A percentile compares a stretch with the other conserved stretches of the same genome.
These are phyloP conservation scores for Champsocephalus gunnari DNA, from an alignment of 2,797 vertebrate species.

Conservation along the genomic window DNA sequence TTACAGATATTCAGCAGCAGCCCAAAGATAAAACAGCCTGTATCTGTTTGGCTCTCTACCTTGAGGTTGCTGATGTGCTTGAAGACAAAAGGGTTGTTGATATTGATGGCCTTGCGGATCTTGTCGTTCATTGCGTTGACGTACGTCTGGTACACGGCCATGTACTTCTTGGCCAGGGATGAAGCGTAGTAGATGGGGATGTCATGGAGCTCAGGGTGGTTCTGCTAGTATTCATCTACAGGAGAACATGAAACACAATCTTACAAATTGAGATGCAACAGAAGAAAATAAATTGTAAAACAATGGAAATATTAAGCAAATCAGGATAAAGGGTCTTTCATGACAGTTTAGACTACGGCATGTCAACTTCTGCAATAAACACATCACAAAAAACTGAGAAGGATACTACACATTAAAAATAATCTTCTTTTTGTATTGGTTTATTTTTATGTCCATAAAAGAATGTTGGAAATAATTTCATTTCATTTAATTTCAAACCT, in stretches of 20 bases:
- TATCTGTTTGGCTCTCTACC: constrained; percentile 72
- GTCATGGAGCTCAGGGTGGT: constrained; percentile 96
- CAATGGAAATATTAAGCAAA: not conserved
- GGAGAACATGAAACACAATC: constrained; percentile 5
- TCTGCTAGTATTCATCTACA: constrained; percentile 95
- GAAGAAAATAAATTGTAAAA: not conserved
- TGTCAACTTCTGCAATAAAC: too few relatives aligned
- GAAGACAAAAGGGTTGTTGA: constrained; percentile 99
- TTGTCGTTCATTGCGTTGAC: constrained; percentile 99
- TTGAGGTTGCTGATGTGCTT: constrained; percentile 99
- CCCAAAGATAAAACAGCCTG: not conserved
- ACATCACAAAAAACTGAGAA: too few relatives aligned
- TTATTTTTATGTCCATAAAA: too few relatives aligned
- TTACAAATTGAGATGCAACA: not conserved
- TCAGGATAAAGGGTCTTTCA: not conserved
- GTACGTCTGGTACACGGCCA: constrained; percentile 98
- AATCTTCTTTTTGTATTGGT: too few relatives aligned
- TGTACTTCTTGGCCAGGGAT: constrained; percentile 97
- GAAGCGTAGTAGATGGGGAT: constrained; percentile 98
- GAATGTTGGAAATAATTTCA: too few relatives aligned
- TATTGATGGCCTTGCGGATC: constrained; percentile 98
- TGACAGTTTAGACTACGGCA: not conserved
- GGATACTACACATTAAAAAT: too few relatives aligned
- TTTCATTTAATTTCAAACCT: too few relatives aligned
- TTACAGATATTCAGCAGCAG: not conserved